Conservation (phyloP, 1,140 invertebrate genomes). For the Dinoponera quadriceps region DNA sequence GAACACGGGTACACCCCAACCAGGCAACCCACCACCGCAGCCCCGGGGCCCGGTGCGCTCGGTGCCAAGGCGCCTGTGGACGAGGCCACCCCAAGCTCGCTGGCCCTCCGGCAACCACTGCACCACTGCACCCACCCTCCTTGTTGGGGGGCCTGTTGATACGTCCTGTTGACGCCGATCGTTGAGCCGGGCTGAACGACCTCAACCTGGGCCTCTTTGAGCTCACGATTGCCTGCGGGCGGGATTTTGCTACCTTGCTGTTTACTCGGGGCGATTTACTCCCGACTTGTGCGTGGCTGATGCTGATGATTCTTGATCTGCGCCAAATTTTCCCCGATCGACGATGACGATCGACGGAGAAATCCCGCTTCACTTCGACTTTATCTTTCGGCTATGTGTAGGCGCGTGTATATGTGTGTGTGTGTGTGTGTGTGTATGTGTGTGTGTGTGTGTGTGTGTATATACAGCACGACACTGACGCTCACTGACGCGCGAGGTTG, state of each 20-base stretch:
- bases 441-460: too few relatives aligned
- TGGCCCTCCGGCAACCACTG: slow-evolving; percentile 79
- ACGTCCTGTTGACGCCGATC: slow-evolving; percentile 66
- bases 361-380: slow-evolving; percentile 63
- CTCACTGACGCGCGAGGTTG: neutral
- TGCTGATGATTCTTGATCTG: slow-evolving; percentile 19
- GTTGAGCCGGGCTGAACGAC: slow-evolving; percentile 75
- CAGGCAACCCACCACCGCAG: slow-evolving; percentile 86
- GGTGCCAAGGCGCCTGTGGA: slow-evolving; percentile 83
- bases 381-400: slow-evolving; percentile 2
- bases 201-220: slow-evolving; percentile 75
- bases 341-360: slow-evolving; percentile 12
- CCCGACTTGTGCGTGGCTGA: slow-evolving; percentile 11
- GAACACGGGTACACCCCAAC: slow-evolving; percentile 86
- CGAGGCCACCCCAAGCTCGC: slow-evolving; percentile 83
- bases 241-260: slow-evolving; percentile 79
- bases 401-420: too few relatives aligned
- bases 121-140: slow-evolving; percentile 81
- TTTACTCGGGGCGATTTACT: slow-evolving; percentile 28
- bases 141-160: slow-evolving; percentile 63
- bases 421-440: too few relatives aligned
- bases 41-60: slow-evolving; percentile 82
- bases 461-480: neutral
- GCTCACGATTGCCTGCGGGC: slow-evolving; percentile 73
- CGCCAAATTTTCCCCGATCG: slow-evolving; percentile 37